These are phyloP conservation scores for Machimus atricapillus DNA, from an alignment of 2,888 invertebrate species.

Conservation along the genomic window DNA sequence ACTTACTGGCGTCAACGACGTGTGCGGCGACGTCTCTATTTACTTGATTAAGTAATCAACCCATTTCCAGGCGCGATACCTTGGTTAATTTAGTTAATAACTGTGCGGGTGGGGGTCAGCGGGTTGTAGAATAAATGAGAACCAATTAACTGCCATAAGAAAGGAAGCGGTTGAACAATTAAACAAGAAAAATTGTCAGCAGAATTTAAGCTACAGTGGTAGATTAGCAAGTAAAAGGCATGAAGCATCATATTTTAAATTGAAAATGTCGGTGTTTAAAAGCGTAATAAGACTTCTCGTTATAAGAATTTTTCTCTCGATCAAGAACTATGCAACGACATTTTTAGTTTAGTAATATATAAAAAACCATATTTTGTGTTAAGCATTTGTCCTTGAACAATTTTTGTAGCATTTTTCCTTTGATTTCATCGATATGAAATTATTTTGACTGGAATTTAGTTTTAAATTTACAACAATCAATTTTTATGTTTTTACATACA, in stretches of 20 bases:
- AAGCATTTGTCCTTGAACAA: no score
- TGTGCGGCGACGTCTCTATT: slow-evolving; percentile 11
- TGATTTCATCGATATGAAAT: no score
- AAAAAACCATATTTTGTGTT: no score
- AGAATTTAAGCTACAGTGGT: not conserved
- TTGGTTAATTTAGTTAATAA: not conserved
- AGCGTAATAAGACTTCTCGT: not conserved
- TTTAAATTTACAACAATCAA: no score
- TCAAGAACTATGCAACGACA: no score
- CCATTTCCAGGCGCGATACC: not conserved
- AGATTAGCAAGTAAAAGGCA: not conserved
- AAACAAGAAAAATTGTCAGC: not conserved
- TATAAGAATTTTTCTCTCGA: not conserved
- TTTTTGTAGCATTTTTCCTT: no score
- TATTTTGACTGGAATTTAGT: no score
- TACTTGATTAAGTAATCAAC: slow-evolving; percentile 26
- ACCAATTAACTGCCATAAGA: not conserved
- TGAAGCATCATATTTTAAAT: not conserved
- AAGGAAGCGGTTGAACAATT: not conserved
- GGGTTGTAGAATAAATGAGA: not conserved
- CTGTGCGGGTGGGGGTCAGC: not conserved
- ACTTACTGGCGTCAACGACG: not conserved
- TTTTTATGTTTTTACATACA: no score
- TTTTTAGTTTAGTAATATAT: no score
- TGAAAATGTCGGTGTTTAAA: not conserved